Evolutionary conservation across 2,888 invertebrate genomes (phyloP).

Genomic region (Platycheirus albimanus): DNA sequence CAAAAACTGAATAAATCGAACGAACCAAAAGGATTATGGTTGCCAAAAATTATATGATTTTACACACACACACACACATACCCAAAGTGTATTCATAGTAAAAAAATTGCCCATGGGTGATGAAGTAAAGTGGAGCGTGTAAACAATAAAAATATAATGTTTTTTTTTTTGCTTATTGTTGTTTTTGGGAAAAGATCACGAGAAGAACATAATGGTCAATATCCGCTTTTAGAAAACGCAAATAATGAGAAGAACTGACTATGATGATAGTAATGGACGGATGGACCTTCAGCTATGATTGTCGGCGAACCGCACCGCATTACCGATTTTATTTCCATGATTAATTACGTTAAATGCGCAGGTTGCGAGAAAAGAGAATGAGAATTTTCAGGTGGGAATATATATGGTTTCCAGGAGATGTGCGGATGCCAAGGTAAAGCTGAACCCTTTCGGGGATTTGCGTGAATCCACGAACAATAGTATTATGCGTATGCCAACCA

Average conservation of each 20-base stretch:
- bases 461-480: constrained; percentile 64
- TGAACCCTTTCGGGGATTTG: constrained; percentile 64
- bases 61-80: background rate
- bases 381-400: too few relatives aligned
- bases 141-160: constrained; percentile 5
- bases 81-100: constrained; percentile 13
- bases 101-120: background rate
- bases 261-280: too few relatives aligned
- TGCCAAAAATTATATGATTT: constrained; percentile 42
- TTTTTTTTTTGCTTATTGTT: background rate
- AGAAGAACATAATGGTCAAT: constrained; percentile 32
- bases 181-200: constrained; percentile 34
- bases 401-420: background rate
- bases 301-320: background rate
- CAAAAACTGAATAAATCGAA: constrained; percentile 43
- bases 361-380: constrained; percentile 10
- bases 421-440: constrained; percentile 21
- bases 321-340: constrained; percentile 63
- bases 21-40: constrained; percentile 60
- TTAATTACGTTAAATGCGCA: constrained; percentile 66
- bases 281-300: background rate
- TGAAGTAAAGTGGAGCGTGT: background rate
- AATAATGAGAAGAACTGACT: background rate
- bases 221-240: constrained; percentile 42
- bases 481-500: constrained; percentile 34